Evolutionary conservation across 2,797 vertebrate genomes (phyloP), one percentile per base, ranked within the genome.

Genomic region (Pteropus rufus): DNA sequence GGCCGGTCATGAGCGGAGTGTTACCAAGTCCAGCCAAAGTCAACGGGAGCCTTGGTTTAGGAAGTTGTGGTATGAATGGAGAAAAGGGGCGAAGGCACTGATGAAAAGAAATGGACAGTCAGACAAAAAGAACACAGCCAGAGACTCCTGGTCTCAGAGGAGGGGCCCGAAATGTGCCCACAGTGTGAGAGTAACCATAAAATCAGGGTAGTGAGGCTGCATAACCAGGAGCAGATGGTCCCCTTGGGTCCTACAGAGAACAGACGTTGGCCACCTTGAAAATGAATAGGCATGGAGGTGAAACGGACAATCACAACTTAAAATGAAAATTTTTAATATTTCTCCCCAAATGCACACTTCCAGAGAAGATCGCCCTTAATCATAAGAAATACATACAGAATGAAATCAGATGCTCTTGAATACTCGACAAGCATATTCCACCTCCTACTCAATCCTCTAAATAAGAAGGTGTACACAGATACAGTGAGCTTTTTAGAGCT

Each of bases 391-490:
- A 26, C 6, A 18, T 41, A 39, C 69, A 85, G 75, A 76, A 52
- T 36, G 77, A 72, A 41, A 41, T 70, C 76, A 70, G 79, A 46
- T 73, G 64, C 49, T 92, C 80, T 52, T 18, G 41, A 70, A 39
- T 31, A 60, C 49, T 82, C 77, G 21, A 9, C 77, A 39, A 83
- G 64, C 64, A 44, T 23, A 41, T 24, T 19, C 29, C 67, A 24
- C 70, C 82, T 79, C 93, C 96, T 73, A 69, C 82, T 70, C 60
- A 29, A 56, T 79, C 62, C 31, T 56, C 86, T 80, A 86, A 92
- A 85, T 67, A 81, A 58, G 90, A 89, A 65, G 77, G 82, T 65
- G 46, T 44, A 73, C 67, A 14, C 36, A n/a, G 89, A 82, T 72
- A 64, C 36, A 14, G 5, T 2, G 49, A 56, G 62, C 65, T 90